Base-by-base conservation (phyloP, 2,113 vertebrate genomes). In the Sus scrofa region DNA sequence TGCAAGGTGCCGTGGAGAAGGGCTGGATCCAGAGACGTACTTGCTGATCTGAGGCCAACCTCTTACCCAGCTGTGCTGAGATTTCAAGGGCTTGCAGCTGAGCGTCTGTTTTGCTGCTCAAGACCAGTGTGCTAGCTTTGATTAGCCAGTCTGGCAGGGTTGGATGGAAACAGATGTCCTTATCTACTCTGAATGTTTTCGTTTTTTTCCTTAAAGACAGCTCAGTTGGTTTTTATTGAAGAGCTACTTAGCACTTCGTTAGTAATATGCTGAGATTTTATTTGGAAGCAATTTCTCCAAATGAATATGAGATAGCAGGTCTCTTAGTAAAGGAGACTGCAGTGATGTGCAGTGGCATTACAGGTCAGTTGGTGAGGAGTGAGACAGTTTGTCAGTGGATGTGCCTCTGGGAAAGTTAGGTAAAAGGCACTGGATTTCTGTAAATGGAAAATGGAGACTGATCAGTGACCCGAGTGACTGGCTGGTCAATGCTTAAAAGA, bases 231-330 rank as follows among this genome's bases (percentile, higher is more conserved):
- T 97, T 32, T 94, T 79, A 77, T 24, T 77, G 22, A 85, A 81
- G 84, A 90, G 67, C 39, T 91, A 2, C 75, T 87, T 58, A 92
- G 50, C 27, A 79, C 15, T 70, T 92, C 50, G 32, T 67, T 52
- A 71, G 30, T 50, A 89, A 75, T 37, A 73, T 27, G 56, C 39
- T 92, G 77, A 79, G 22, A 86, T 95, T 94, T 81, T 70, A 73
- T 92, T 92, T 84, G 54, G 56, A 71, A 63, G 14, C 7, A 52
- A 34, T 77, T 85, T 96, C 50, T 95, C 65, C 62, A 50, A 78
- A 73, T 95, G 90, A 95, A 96, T 90, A 86, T 81, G 74, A 67
- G 73, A 7, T 50, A 32, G 34, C 56, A 54, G 62, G 7, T 85
- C 71, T 91, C 19, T 81, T 44, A 52, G 52, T 73, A 74, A 93